Percentiles rank a stretch among this genome's conserved stretches.
Evolutionary conservation across 2,113 vertebrate genomes (phyloP).

Genomic region (Cyprinodon variegatus): DNA sequence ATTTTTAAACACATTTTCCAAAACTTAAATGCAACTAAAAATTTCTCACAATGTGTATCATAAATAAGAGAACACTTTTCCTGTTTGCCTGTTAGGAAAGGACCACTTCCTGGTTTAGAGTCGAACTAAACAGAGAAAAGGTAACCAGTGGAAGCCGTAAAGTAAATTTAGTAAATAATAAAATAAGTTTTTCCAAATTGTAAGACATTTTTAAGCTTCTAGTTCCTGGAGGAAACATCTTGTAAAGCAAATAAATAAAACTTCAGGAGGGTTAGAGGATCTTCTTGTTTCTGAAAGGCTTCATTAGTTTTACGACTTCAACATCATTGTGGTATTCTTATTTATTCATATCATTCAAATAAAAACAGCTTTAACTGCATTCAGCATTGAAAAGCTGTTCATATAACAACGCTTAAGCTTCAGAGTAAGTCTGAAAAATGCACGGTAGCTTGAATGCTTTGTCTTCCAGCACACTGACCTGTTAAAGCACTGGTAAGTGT

Average conservation of each 20-base stretch:
- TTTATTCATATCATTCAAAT: neutral
- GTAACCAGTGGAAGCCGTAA: neutral
- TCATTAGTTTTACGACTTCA: neutral
- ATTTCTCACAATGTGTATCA: neutral
- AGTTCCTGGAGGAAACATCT: neutral
- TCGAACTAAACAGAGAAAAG: neutral
- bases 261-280: neutral
- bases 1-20: neutral
- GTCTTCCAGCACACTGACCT: slow-evolving; percentile 78
- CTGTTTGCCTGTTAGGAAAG: neutral
- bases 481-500: slow-evolving; percentile 92
- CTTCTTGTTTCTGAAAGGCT: neutral
- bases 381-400: neutral
- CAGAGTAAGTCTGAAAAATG: neutral
- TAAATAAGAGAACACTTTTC: neutral
- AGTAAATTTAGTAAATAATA: neutral
- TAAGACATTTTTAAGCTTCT: neutral
- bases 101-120: neutral
- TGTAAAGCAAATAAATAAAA: neutral
- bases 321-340: neutral
- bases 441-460: neutral
- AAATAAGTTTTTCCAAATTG: neutral
- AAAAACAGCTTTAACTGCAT: neutral
- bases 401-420: neutral
- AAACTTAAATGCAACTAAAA: neutral